These are phyloP conservation scores for Halocynthia aurantium DNA, from an alignment of 23 tunicate genomes.

Conservation along the genomic window DNA sequence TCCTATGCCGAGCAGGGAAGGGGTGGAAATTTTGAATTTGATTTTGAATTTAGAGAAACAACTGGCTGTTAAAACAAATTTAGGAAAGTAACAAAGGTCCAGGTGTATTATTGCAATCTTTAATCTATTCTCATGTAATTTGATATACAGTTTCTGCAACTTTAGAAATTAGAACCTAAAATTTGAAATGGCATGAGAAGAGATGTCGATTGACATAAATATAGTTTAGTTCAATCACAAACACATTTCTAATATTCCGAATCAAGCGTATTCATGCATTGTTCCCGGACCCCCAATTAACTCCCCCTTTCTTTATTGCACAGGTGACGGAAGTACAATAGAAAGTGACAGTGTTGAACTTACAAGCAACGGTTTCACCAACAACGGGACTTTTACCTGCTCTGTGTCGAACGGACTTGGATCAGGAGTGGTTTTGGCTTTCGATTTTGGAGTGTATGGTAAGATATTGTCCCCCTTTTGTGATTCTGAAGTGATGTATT, in stretches of 20 bases:
- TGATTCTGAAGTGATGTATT: not conserved
- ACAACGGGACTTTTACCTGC: slow-evolving; percentile 72
- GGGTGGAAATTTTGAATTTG: too few relatives aligned
- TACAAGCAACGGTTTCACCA: slow-evolving; percentile 17
- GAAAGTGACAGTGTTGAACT: not conserved
- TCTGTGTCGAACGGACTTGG: slow-evolving; percentile 47
- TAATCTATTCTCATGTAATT: too few relatives aligned
- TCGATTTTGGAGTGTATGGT: slow-evolving; percentile 46
- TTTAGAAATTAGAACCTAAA: too few relatives aligned
- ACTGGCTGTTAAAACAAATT: too few relatives aligned
- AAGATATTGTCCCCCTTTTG: not conserved
- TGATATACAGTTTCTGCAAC: too few relatives aligned
- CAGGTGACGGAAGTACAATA: slow-evolving; percentile 15
- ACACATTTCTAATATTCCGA: not conserved
- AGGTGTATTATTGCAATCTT: too few relatives aligned
- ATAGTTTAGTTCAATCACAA: not conserved
- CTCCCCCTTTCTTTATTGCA: not conserved
- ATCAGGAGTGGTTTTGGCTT: slow-evolving; percentile 23
- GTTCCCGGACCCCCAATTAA: not conserved
- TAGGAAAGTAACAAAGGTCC: too few relatives aligned
- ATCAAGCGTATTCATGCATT: not conserved
- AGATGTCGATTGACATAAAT: too few relatives aligned
- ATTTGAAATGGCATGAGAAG: too few relatives aligned
- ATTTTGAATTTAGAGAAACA: too few relatives aligned
- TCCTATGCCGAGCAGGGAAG: too few relatives aligned